Evolutionary conservation across 1,140 invertebrate species (phyloP).

Genomic region (Diprion similis): DNA sequence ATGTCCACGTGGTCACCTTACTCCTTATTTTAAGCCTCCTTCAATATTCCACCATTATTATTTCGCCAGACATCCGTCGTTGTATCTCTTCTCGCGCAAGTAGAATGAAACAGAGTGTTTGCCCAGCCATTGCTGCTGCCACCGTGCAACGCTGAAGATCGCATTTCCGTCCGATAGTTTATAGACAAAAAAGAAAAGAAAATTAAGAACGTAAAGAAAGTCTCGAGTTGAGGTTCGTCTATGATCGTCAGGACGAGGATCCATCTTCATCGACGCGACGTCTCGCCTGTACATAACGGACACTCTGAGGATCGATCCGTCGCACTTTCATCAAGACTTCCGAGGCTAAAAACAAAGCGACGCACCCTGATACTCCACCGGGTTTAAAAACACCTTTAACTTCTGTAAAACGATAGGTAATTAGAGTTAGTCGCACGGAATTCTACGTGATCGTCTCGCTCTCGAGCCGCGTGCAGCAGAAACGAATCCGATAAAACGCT

Average conservation of each 20-base stretch:
- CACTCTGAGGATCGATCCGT: constrained; percentile 10
- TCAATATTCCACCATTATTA: too few species aligned
- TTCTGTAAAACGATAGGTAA: constrained; percentile 37
- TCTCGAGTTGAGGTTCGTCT: neutral
- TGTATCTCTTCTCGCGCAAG: too few species aligned
- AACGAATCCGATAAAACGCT: too few species aligned
- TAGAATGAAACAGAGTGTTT: too few species aligned
- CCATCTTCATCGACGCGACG: neutral
- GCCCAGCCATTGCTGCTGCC: too few species aligned
- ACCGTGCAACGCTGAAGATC: too few species aligned
- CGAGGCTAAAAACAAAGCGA: constrained; percentile 9
- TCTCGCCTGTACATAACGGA: neutral
- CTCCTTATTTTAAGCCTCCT: too few species aligned
- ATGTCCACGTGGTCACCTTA: too few species aligned
- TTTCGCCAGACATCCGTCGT: too few species aligned
- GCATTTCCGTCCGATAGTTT: constrained; percentile 6
- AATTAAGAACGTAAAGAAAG: neutral
- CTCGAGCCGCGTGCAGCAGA: neutral
- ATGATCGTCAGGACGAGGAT: constrained; percentile 9
- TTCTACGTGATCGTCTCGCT: constrained; percentile 28
- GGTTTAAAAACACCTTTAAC: constrained; percentile 5
- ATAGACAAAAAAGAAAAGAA: neutral
- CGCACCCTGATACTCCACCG: too few species aligned
- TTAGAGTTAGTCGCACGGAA: constrained; percentile 15
- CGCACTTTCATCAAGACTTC: constrained; percentile 12